Evolutionary conservation across 1,140 invertebrate species (phyloP).

Genomic region (Plectrocnemia conspersa): DNA sequence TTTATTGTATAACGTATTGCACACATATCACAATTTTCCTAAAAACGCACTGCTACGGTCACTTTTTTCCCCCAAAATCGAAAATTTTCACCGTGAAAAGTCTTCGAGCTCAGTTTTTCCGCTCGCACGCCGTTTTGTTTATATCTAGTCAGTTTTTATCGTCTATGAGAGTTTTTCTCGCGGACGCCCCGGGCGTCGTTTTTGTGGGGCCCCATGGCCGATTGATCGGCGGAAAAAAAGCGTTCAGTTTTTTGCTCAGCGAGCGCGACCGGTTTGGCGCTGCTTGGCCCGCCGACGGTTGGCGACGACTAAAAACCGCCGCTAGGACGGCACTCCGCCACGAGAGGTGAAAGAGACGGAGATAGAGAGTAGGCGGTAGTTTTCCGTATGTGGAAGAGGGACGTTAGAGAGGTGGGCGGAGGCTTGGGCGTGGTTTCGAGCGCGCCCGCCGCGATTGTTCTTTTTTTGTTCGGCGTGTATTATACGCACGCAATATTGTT

Average conservation of each 20-base stretch:
- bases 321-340: background rate
- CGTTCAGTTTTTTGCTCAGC: background rate
- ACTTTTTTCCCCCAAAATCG: too few relatives aligned
- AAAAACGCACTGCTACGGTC: too few relatives aligned
- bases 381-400: too few relatives aligned
- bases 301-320: slow-evolving; percentile 14
- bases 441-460: background rate
- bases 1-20: too few relatives aligned
- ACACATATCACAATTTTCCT: too few relatives aligned
- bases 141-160: too few relatives aligned
- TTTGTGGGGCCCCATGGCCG: background rate
- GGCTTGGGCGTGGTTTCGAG: background rate
- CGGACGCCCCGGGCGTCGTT: background rate
- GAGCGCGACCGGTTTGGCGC: slow-evolving; percentile 18
- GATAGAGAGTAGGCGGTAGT: too few relatives aligned
- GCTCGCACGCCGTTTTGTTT: too few relatives aligned
- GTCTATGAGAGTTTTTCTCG: background rate
- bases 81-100: too few relatives aligned
- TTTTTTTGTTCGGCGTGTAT: background rate
- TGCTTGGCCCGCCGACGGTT: slow-evolving; percentile 13
- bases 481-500: background rate
- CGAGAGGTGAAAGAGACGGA: background rate
- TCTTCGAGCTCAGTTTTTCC: too few relatives aligned
- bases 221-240: too few relatives aligned
- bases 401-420: background rate